Conservation (phyloP, 2,113 vertebrate genomes). For the Galbula dea region DNA sequence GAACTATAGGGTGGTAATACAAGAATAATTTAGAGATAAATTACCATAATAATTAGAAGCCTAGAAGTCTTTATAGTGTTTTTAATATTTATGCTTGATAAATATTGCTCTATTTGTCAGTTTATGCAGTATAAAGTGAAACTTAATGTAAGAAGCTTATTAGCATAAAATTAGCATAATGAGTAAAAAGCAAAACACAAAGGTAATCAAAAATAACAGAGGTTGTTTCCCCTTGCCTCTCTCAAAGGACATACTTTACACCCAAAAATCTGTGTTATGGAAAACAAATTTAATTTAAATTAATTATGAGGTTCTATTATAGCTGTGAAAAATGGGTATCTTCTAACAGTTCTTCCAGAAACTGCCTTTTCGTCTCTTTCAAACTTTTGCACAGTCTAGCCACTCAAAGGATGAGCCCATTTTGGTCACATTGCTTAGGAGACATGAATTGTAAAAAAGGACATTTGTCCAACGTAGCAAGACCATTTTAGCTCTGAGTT, state of each 20-base stretch:
- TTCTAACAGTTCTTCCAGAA: conserved; percentile 16
- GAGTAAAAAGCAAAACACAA: conserved; percentile 58
- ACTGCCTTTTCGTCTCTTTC: not conserved
- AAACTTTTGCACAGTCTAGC: not conserved
- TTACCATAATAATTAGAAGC: conserved; percentile 70
- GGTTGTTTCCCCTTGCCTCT: conserved; percentile 44
- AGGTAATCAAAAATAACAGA: conserved; percentile 69
- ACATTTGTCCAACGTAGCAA: not conserved
- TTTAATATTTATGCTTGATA: conserved; percentile 71
- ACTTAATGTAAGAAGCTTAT: conserved; percentile 56
- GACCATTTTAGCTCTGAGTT: not conserved
- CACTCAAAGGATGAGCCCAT: not conserved
- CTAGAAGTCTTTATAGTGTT: conserved; percentile 65
- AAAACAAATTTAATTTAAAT: conserved; percentile 58
- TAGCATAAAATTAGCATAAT: conserved; percentile 69
- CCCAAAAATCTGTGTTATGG: conserved; percentile 26
- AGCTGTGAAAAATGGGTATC: not conserved
- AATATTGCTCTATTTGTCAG: conserved; percentile 69
- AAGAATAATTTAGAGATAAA: conserved; percentile 65
- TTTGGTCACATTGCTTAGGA: not conserved
- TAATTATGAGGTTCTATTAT: conserved; percentile 47
- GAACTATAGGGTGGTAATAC: conserved; percentile 20
- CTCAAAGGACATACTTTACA: conserved; percentile 38
- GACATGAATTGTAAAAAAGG: not conserved
- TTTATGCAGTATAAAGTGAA: conserved; percentile 67